Conservation (phyloP, 1,140 invertebrate species). For the Melitaea cinxia region DNA sequence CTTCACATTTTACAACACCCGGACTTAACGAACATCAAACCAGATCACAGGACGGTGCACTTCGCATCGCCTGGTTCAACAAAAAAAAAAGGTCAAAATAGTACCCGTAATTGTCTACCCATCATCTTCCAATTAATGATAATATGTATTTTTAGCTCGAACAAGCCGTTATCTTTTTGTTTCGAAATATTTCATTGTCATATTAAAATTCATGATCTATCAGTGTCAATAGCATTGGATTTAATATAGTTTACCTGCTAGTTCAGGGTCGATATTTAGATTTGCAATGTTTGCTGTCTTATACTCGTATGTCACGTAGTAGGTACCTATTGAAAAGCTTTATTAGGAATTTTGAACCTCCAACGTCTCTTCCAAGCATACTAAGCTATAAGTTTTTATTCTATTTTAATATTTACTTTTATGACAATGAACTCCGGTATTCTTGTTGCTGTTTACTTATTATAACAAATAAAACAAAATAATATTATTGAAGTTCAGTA, state of each 20-base stretch:
- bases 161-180: constrained; percentile 14
- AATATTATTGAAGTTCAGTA: too few species aligned
- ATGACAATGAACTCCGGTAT: too few species aligned
- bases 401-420: too few species aligned
- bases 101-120: background rate
- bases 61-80: constrained; percentile 45
- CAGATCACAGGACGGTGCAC: constrained; percentile 45
- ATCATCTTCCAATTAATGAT: background rate
- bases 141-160: constrained; percentile 7
- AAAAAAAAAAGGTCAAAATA: constrained; percentile 30
- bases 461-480: too few species aligned
- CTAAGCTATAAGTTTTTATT: background rate
- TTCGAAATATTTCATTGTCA: constrained; percentile 22
- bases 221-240: constrained; percentile 40
- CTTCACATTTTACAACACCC: constrained; percentile 80
- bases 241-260: constrained; percentile 29
- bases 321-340: background rate
- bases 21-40: constrained; percentile 73
- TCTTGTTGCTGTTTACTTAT: too few species aligned
- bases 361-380: background rate
- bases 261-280: constrained; percentile 31
- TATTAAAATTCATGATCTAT: constrained; percentile 36
- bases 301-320: background rate
- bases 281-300: constrained; percentile 2
- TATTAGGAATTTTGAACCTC: background rate